Evolutionary conservation across 2,797 vertebrate species (phyloP).

Genomic region (Scolopax rusticola): DNA sequence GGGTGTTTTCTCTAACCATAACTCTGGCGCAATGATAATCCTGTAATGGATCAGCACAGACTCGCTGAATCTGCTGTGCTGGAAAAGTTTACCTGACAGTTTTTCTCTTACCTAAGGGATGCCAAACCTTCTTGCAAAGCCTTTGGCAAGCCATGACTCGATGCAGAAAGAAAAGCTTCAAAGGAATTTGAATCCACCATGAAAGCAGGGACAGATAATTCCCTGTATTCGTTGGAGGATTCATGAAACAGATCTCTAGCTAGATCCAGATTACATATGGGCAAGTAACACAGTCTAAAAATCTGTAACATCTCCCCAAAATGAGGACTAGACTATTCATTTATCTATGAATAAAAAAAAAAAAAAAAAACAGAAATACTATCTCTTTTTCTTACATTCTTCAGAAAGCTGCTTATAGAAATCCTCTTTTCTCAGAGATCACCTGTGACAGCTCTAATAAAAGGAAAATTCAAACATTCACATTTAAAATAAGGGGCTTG

Average conservation of each 20-base stretch:
- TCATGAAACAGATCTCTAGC: constrained; percentile 1
- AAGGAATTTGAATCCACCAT: constrained; percentile 26
- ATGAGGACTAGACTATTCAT: not conserved
- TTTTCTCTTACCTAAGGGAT: not conserved
- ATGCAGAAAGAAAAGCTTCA: constrained; percentile 45
- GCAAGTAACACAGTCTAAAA: not conserved
- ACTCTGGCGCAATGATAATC: constrained; percentile 17
- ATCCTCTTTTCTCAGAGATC: constrained; percentile 60
- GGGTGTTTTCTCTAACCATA: not conserved
- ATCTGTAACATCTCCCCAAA: not conserved
- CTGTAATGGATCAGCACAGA: not conserved
- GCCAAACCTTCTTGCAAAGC: constrained; percentile 20
- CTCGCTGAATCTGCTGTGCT: not conserved
- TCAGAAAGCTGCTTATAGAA: constrained; percentile 54
- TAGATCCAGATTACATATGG: not conserved
- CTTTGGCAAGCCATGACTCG: constrained; percentile 21
- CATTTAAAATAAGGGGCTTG: not conserved
- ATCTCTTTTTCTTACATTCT: constrained; percentile 1
- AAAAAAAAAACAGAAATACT: not conserved
- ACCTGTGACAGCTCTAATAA: constrained; percentile 71
- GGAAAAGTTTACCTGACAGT: constrained; percentile 1
- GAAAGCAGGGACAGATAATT: constrained; percentile 2
- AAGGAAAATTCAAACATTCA: constrained; percentile 50
- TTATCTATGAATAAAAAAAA: not conserved
- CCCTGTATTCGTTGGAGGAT: not conserved